A percentile compares a stretch with the other conserved stretches of the same genome.
Evolutionary conservation across 2,888 invertebrate genomes (phyloP).

Genomic region (Ptilodon capucinus): DNA sequence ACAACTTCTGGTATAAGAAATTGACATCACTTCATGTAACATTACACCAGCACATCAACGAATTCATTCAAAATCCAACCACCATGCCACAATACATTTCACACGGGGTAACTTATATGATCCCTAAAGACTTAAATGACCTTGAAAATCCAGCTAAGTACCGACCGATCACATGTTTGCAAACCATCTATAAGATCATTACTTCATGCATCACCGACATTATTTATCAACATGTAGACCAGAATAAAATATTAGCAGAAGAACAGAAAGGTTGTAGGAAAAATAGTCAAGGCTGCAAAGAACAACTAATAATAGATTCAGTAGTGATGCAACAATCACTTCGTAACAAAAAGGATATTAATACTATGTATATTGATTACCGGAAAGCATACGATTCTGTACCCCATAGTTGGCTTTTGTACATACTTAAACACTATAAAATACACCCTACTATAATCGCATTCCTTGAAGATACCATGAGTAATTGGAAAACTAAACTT

Average conservation of each 20-base stretch:
- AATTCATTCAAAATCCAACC: constrained; percentile 7
- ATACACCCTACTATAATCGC: too few species aligned
- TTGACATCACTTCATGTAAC: too few species aligned
- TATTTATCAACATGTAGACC: constrained; percentile 15
- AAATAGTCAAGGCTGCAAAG: constrained; percentile 13
- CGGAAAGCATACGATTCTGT: too few species aligned
- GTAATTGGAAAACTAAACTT: too few species aligned
- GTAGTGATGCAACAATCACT: too few species aligned
- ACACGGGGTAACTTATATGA: constrained; percentile 19
- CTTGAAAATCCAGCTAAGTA: constrained; percentile 28
- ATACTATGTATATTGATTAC: too few species aligned
- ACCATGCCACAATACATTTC: constrained; percentile 15
- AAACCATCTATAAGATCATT: constrained; percentile 30
- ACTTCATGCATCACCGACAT: constrained; percentile 20
- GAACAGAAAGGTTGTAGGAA: constrained; percentile 27
- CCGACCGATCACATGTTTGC: constrained; percentile 33
- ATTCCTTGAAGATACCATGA: too few species aligned
- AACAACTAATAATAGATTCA: too few species aligned
- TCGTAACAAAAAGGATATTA: too few species aligned
- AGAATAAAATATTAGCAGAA: constrained; percentile 22
- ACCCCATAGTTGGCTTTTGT: too few species aligned
- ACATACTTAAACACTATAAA: too few species aligned
- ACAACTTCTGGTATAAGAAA: too few species aligned
- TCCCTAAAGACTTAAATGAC: constrained; percentile 20
- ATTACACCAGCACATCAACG: constrained; percentile 7